phyloP scores from a whole-genome alignment of 2,888 invertebrate genomes.

The Ischnus inquisitorius region DNA sequence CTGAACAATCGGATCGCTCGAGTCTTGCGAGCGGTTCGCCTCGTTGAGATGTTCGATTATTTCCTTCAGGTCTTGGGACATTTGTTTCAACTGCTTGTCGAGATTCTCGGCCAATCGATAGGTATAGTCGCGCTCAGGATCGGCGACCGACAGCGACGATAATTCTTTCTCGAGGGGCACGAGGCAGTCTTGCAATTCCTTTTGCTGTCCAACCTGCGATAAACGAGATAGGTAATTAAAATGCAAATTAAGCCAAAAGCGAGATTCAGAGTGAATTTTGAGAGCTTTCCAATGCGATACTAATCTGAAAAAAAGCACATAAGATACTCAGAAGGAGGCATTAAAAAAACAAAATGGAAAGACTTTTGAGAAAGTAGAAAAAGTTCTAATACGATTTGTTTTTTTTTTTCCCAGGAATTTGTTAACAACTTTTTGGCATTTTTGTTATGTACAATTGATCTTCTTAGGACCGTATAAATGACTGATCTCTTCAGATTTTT shows the following conservation, averaged over 20 bases:
- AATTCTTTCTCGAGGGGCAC: conserved; percentile 94
- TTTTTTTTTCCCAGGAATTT: too few relatives aligned
- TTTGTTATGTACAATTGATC: too few relatives aligned
- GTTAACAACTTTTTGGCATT: too few relatives aligned
- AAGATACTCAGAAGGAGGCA: too few relatives aligned
- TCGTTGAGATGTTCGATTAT: conserved; percentile 98
- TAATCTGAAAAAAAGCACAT: too few relatives aligned
- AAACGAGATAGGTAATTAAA: conserved; percentile 50
- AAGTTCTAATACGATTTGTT: too few relatives aligned
- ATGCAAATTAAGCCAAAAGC: neutral
- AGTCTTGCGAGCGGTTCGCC: conserved; percentile 93
- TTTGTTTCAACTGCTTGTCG: conserved; percentile 96
- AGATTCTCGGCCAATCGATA: conserved; percentile 96
- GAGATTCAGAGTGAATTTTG: too few relatives aligned
- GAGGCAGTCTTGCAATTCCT: conserved; percentile 95
- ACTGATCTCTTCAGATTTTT: too few relatives aligned
- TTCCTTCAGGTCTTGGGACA: conserved; percentile 98
- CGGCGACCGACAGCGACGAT: conserved; percentile 89
- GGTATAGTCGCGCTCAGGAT: conserved; percentile 96
- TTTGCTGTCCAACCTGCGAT: conserved; percentile 91
- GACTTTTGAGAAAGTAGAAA: too few relatives aligned
- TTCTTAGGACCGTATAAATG: too few relatives aligned
- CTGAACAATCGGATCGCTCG: conserved; percentile 95
- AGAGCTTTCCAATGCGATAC: too few relatives aligned
- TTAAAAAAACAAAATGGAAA: too few relatives aligned